Evolutionary conservation across 2,113 vertebrate genomes (phyloP).

Genomic region (Eclectus roratus): DNA sequence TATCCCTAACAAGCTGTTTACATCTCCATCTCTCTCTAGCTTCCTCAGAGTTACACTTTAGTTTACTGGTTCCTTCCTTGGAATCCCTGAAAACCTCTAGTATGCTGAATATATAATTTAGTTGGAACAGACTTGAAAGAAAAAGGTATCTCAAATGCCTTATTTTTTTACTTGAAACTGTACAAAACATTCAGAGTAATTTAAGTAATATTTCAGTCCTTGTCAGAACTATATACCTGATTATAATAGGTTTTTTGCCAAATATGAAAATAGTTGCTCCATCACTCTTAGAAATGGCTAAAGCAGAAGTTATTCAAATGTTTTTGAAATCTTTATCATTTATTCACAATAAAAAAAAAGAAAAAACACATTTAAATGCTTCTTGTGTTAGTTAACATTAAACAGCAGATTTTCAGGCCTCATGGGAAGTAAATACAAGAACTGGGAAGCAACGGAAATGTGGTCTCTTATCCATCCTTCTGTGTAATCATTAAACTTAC

Average conservation of each 20-base stretch:
- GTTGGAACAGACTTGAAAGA: background rate
- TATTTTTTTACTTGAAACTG: background rate
- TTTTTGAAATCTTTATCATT: background rate
- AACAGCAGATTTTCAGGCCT: constrained; percentile 38
- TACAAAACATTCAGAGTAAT: background rate
- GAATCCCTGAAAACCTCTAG: background rate
- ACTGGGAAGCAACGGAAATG: constrained; percentile 44
- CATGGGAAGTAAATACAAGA: constrained; percentile 43
- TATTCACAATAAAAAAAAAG: constrained; percentile 13
- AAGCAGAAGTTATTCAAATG: background rate
- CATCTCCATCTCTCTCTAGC: background rate
- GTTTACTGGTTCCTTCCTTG: background rate
- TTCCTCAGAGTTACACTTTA: background rate
- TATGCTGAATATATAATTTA: background rate
- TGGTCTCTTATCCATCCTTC: constrained; percentile 41
- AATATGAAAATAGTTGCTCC: background rate
- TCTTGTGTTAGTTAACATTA: background rate
- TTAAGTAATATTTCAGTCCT: background rate
- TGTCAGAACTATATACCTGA: constrained; percentile 1
- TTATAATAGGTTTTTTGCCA: background rate
- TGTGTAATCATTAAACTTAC: constrained; percentile 62
- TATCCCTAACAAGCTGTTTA: background rate
- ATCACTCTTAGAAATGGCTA: background rate
- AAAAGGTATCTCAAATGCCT: background rate
- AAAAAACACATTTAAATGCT: background rate